Evolutionary conservation across 2,113 vertebrate species (phyloP).

Genomic region (Cavia aperea): DNA sequence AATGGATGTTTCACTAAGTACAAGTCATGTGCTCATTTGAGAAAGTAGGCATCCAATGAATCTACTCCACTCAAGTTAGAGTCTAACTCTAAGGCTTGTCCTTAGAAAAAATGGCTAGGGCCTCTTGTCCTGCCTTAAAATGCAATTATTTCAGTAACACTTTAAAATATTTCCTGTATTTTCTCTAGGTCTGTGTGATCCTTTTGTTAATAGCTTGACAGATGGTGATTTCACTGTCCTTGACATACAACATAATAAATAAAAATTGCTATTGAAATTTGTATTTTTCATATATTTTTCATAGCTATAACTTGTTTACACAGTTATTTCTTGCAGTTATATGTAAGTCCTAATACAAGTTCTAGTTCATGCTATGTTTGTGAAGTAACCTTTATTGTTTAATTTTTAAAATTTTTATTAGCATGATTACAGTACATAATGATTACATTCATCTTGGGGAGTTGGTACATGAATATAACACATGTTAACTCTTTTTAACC

Average conservation of each 20-base stretch:
- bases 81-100: constrained; percentile 8
- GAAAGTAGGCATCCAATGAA: neutral
- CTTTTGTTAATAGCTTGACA: constrained; percentile 26
- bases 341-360: neutral
- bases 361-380: neutral
- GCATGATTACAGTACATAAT: neutral
- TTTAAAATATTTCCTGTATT: constrained; percentile 11
- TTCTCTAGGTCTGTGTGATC: neutral
- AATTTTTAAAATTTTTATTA: neutral
- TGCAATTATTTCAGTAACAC: neutral
- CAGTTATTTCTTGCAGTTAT: neutral
- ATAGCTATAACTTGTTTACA: neutral
- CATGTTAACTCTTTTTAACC: neutral
- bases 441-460: neutral
- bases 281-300: neutral
- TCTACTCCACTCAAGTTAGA: neutral
- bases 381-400: neutral
- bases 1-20: neutral
- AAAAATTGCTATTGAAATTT: constrained; percentile 27
- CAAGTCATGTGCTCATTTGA: neutral
- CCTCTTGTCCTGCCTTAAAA: neutral
- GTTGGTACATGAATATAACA: neutral
- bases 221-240: neutral
- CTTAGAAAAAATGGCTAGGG: neutral
- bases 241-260: constrained; percentile 2